Conservation (phyloP, 2,888 invertebrate species). For the Lathronympha strigana region DNA sequence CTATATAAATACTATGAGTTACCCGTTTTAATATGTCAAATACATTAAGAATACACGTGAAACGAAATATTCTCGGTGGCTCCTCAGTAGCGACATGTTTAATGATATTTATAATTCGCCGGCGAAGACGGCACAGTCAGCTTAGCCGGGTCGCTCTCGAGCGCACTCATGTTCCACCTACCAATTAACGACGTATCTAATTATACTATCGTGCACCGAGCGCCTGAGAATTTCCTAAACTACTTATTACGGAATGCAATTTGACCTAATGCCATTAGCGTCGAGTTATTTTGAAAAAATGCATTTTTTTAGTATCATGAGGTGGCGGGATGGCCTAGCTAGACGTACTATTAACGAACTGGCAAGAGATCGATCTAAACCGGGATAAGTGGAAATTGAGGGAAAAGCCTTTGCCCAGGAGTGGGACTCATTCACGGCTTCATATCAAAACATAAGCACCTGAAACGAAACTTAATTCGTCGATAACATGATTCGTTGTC, state of each 20-base stretch:
- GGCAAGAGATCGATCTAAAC: too few species aligned
- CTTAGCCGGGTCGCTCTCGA: constrained; percentile 65
- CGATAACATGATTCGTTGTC: too few species aligned
- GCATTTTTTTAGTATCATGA: neutral
- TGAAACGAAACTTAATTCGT: too few species aligned
- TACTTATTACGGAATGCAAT: constrained; percentile 77
- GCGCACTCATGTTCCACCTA: constrained; percentile 68
- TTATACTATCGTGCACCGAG: constrained; percentile 70
- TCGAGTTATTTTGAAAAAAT: constrained; percentile 33
- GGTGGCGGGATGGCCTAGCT: too few species aligned
- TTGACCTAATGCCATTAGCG: constrained; percentile 68
- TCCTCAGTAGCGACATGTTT: neutral
- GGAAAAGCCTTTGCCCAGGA: too few species aligned
- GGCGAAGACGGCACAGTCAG: constrained; percentile 41
- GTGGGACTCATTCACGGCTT: too few species aligned
- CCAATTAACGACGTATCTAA: constrained; percentile 81
- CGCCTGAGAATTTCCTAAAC: constrained; percentile 73
- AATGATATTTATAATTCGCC: constrained; percentile 25
- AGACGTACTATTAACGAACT: too few species aligned
- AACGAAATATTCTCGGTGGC: neutral
- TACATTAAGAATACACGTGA: neutral
- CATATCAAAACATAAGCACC: too few species aligned
- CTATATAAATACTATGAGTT: too few species aligned
- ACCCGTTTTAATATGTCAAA: neutral
- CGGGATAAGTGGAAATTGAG: too few species aligned